Base-by-base conservation (phyloP, 2,888 invertebrate species). In the Chrysolina haemoptera region DNA sequence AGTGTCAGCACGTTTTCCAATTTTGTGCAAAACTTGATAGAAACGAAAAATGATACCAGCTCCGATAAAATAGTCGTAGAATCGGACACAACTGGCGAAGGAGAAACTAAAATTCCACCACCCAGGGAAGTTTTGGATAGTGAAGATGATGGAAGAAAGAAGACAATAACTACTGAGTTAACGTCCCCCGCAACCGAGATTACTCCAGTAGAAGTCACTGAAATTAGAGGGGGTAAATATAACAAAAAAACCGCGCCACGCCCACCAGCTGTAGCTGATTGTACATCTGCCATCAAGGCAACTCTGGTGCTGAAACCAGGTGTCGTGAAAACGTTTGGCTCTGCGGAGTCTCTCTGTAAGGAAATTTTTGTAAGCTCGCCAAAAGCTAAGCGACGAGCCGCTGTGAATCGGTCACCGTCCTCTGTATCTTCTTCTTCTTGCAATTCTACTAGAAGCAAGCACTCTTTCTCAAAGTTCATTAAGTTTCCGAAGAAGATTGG, bases 401-500 rank as follows among this genome's bases (percentile, higher is more conserved):
- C 75, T 77, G 82, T 78, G 66, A 74, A 73, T 48, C 81, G 77
- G 81, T 83, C 76, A 46, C 76, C 62, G 50, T 79, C 80, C 70
- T 79, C 80, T 78, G 81, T 65, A 40, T 84, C 65, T 76, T 85
- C 71, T 65, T 69, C 71, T 68, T 73, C 77, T 73, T 74, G 59
- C 68, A 71, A 64, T 53, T 70, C 71, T n/a, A 63, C 74, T 53
- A 78, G 62, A 76, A 76, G 67, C 53, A 78, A 78, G 46, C 74
- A 69, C 43, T 70, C 75, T 16, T 43, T 77, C 41, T 74, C 82
- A 55, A 85, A 85, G 76, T 79, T 91, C 73, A 88, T 91, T 73
- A 90, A 90, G 75, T 84, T 91, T 68, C 91, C 91, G 9, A 89
- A 89, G 78, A 91, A 90, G 86, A 86, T 91, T 74, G 89, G 88